Evolutionary conservation across 2,888 invertebrate genomes (phyloP).

Genomic region (Lacanobia wlatinum): DNA sequence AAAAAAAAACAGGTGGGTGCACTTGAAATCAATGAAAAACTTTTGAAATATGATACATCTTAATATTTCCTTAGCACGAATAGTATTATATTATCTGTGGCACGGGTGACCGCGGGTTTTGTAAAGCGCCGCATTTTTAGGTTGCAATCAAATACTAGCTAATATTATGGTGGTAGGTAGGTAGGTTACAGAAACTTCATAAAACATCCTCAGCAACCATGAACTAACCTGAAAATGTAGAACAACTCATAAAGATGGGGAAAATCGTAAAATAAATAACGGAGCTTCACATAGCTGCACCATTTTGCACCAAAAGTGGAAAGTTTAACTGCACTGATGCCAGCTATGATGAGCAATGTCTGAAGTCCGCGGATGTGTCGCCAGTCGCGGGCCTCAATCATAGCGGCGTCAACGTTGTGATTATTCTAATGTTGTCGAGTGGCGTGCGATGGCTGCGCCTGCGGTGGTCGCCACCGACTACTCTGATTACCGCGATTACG

Average conservation of each 20-base stretch:
- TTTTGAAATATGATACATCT: too few relatives aligned
- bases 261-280: constrained; percentile 6
- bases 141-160: neutral
- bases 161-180: neutral
- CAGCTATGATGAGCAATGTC: constrained; percentile 26
- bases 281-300: neutral
- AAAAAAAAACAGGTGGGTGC: neutral
- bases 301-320: constrained; percentile 8
- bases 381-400: constrained; percentile 59
- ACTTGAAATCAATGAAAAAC: too few relatives aligned
- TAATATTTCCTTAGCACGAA: neutral
- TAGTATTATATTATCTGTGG: too few relatives aligned
- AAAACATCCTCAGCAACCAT: neutral
- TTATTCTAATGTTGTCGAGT: constrained; percentile 76
- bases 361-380: constrained; percentile 57
- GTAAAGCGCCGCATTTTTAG: neutral
- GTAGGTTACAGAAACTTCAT: constrained; percentile 2
- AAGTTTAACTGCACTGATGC: constrained; percentile 1
- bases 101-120: too few relatives aligned
- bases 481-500: constrained; percentile 80
- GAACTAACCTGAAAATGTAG: neutral
- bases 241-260: neutral
- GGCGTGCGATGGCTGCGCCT: constrained; percentile 68
- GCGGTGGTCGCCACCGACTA: constrained; percentile 76
- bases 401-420: constrained; percentile 64